phyloP scores from a whole-genome alignment of 2,113 vertebrate species.

The Percina caprodes region DNA sequence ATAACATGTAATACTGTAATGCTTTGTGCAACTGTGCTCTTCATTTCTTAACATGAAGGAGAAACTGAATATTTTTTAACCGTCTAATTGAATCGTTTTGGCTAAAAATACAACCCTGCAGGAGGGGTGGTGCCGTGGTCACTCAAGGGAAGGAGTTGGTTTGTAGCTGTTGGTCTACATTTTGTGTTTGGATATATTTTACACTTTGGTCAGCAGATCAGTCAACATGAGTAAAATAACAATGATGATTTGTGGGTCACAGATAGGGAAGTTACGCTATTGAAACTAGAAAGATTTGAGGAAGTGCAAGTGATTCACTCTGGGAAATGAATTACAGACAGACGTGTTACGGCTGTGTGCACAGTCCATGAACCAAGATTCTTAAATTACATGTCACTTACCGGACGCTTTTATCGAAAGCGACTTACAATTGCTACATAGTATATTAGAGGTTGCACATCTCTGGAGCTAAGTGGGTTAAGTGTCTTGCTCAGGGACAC shows the following conservation, averaged over 20 bases:
- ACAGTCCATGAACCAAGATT: background rate
- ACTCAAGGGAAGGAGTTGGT: background rate
- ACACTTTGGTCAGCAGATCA: constrained; percentile 21
- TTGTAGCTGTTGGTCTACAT: background rate
- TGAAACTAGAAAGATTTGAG: constrained; percentile 48
- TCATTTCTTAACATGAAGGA: background rate
- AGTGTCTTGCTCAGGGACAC: no score
- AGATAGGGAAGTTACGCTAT: constrained; percentile 52
- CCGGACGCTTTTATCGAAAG: background rate
- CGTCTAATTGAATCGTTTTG: background rate
- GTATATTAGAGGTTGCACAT: no score
- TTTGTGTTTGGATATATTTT: background rate
- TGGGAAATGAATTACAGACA: constrained; percentile 35
- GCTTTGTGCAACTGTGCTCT: background rate
- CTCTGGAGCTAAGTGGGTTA: no score
- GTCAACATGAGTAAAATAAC: constrained; percentile 3
- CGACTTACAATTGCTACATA: no score
- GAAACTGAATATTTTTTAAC: background rate
- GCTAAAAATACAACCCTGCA: background rate
- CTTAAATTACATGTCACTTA: no score
- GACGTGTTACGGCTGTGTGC: constrained; percentile 32
- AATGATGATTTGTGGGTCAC: constrained; percentile 13
- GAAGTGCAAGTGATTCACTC: constrained; percentile 65
- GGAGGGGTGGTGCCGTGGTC: background rate
- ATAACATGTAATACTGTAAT: background rate